Evolutionary conservation across 2,888 invertebrate species (phyloP).

Genomic region (Macaria notata): DNA sequence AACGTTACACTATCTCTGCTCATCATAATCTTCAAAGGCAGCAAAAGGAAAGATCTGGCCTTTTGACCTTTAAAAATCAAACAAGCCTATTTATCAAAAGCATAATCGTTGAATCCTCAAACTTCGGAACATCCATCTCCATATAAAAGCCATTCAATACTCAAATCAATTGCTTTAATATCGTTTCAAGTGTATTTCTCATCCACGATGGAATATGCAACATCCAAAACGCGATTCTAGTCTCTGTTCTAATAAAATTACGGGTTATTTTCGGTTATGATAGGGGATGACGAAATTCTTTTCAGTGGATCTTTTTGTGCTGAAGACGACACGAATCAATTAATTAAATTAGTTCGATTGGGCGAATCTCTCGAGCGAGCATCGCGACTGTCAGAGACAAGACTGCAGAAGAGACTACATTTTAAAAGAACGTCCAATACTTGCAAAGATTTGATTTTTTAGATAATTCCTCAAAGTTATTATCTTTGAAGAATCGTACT

Average conservation of each 20-base stretch:
- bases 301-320: slow-evolving; percentile 36
- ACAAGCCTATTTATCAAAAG: slow-evolving; percentile 27
- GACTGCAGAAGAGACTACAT: slow-evolving; percentile 4
- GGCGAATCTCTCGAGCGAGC: slow-evolving; percentile 40
- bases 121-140: slow-evolving; percentile 41
- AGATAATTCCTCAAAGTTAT: no score
- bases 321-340: slow-evolving; percentile 56
- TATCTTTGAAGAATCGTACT: no score
- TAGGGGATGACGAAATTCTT: slow-evolving; percentile 26
- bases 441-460: no score
- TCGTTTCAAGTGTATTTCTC: slow-evolving; percentile 38
- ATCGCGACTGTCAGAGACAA: slow-evolving; percentile 21
- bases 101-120: slow-evolving; percentile 35
- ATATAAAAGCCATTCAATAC: slow-evolving; percentile 50
- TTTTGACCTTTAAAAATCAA: slow-evolving; percentile 16
- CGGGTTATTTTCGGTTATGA: slow-evolving; percentile 25
- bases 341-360: slow-evolving; percentile 62
- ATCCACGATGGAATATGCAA: slow-evolving; percentile 24
- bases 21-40: background rate
- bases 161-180: slow-evolving; percentile 49
- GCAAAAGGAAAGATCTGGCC: background rate
- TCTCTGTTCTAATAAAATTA: slow-evolving; percentile 26
- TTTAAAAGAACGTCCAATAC: no score
- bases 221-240: slow-evolving; percentile 26
- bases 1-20: background rate